Base-by-base conservation (phyloP, 2,888 invertebrate genomes). In the Sphaerophoria rueppellii region DNA sequence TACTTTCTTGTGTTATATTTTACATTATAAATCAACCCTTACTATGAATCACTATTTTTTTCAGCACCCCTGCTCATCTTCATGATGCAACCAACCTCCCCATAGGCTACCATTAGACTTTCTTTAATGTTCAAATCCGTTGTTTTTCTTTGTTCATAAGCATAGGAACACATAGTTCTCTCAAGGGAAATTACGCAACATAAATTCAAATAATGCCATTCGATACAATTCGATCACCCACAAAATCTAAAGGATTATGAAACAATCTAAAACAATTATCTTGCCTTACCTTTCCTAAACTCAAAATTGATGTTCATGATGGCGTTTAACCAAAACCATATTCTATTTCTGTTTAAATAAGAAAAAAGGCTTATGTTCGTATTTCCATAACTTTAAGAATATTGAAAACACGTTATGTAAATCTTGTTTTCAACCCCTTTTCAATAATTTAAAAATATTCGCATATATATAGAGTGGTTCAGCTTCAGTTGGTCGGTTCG, bases 221-320 rank as follows among this genome's bases (percentile, higher is more conserved):
- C 70, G 12, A 77, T 58, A 77, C 60, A 82, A 73, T 63, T 77
- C 63, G 37, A 57, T 24, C 24, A 24, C 24, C 24, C 24, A 24
- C 24, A 24, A 73, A 72, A 52, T 67, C 73, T 61, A 67, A 77
- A 67, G 72, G 82, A 77, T 82, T 77, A 77, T 82, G 67, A 73
- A 77, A 72, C 77, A 82, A 77, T 82, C 82, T 82, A 82, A 76
- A 82, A 76, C 77, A 82, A 82, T 82, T 82, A 77, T 71, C 72
- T 77, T 50, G 50, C 65, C 24, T 24, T 24, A 24, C 24, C 24
- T 24, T 24, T 24, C 65, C 72, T 76, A 2, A 2, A 43, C 43
- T 12, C 12, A 11, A 43, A 11, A 43, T 12, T 43, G 43, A 43
- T 43, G 43, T 43, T 4, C 12, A 76, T 40, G 24, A 16, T 24